Conservation (phyloP, 2,888 invertebrate species). For the Eupithecia dodoneata region DNA sequence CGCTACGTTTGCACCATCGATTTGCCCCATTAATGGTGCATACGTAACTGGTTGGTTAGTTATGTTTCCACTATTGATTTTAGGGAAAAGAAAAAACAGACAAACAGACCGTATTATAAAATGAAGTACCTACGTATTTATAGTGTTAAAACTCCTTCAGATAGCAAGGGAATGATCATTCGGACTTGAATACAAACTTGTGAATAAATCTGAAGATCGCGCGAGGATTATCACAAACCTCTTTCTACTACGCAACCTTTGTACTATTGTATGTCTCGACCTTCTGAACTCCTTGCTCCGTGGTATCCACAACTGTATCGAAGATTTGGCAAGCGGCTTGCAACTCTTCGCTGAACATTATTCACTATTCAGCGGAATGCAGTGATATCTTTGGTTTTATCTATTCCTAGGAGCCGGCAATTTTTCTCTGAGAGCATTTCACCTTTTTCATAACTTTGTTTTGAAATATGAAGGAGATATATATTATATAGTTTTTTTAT, state of each 20-base stretch:
- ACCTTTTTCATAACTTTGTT: neutral
- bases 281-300: neutral
- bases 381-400: neutral
- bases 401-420: neutral
- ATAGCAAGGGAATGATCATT: no score
- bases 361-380: neutral
- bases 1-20: no score
- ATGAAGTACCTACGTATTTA: no score
- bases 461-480: neutral
- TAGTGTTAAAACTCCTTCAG: no score
- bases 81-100: no score
- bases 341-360: constrained; percentile 1
- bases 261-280: neutral
- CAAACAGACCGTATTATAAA: no score
- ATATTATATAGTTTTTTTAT: no score
- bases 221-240: no score
- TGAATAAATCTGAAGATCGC: neutral
- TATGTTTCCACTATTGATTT: no score
- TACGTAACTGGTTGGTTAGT: no score
- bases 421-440: neutral
- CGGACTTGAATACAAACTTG: no score
- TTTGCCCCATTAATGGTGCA: no score
- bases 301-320: neutral
- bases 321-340: constrained; percentile 4
- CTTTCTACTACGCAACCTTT: neutral